These are phyloP conservation scores for Pollenia griseotomentosa DNA, from an alignment of 2,888 invertebrate genomes.

Conservation along the genomic window DNA sequence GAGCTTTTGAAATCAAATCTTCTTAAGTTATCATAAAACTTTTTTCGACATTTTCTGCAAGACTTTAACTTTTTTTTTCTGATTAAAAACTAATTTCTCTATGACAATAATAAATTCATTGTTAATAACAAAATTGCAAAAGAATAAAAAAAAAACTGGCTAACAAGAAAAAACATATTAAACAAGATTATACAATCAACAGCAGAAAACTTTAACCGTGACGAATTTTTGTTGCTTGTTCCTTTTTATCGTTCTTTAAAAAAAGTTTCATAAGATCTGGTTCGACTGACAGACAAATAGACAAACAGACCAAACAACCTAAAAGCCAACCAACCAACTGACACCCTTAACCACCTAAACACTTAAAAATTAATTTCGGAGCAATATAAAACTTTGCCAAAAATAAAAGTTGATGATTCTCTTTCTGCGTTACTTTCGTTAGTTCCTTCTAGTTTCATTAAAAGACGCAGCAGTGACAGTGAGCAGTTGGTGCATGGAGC, in stretches of 20 bases:
- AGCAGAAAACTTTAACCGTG: conserved; percentile 67
- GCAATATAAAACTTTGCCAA: conserved; percentile 72
- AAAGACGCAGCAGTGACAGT: conserved; percentile 24
- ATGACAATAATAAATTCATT: conserved; percentile 70
- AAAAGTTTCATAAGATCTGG: conserved; percentile 13
- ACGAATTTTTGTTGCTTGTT: conserved; percentile 62
- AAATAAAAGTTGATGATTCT: conserved; percentile 68
- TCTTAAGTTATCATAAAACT: conserved; percentile 36
- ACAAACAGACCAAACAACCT: conserved; percentile 37
- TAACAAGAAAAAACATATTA: conserved; percentile 60
- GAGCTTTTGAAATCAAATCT: conserved; percentile 50
- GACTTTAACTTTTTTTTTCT: conserved; percentile 31
- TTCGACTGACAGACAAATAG: conserved; percentile 3
- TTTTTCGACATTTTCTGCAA: conserved; percentile 27
- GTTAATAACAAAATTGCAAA: conserved; percentile 54
- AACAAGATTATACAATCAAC: conserved; percentile 71
- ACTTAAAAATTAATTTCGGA: conserved; percentile 73
- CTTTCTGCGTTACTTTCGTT: conserved; percentile 23
- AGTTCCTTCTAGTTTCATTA: background rate
- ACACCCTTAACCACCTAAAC: conserved; percentile 71
- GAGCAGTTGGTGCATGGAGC: conserved; percentile 37
- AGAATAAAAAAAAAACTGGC: conserved; percentile 16
- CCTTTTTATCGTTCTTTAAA: background rate
- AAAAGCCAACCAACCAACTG: conserved; percentile 43
- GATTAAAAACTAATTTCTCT: conserved; percentile 65